Base-by-base conservation (phyloP, 2,113 vertebrate species). In the Cololabis saira region DNA sequence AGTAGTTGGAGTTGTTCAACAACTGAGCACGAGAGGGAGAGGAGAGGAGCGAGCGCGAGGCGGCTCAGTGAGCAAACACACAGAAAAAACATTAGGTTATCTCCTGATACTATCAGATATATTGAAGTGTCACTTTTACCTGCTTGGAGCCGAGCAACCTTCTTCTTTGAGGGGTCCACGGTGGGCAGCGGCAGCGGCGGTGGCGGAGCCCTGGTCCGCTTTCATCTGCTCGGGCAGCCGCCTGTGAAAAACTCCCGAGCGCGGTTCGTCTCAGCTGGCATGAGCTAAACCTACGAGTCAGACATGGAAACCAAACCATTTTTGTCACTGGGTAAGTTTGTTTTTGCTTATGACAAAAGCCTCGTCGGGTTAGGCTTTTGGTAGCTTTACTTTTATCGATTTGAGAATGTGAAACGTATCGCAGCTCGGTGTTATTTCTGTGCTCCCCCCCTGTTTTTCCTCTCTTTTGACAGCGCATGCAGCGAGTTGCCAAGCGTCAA, bases 231-330 rank as follows among this genome's bases (percentile, higher is more conserved):
- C 68, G 62, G 65, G 68, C 80, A 76, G 62, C 71, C 69, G 78
- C 74, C 75, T 16, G 74, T 41, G 76, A 21, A 57, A 85, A 85
- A 85, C 74, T 82, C 71, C 78, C 76, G 16, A 86, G 83, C 81
- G 83, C 83, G 86, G 67, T 77, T n/a, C 62, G 85, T 75, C 78
- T 91, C 87, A 90, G 92, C 92, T 87, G 93, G 92, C 86, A 94
- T 94, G 93, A 93, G 93, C 91, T 94, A 93, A n/a, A 92, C 81
- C 80, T 48, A 70, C 72, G 53, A 77, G 74, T 47, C 85, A 68
- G 86, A 87, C 78, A 94, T 94, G 93, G 93, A 94, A 81, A 94
- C 93, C 85, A 94, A 94, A 90, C 93, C 93, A 21, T 94, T 93
- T 90, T 79, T 93, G 88, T 93, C 93, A 89, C 80, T 94, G 92